Evolutionary conservation across 2,113 vertebrate species (phyloP).

Genomic region (Andinoacara biseriatus): DNA sequence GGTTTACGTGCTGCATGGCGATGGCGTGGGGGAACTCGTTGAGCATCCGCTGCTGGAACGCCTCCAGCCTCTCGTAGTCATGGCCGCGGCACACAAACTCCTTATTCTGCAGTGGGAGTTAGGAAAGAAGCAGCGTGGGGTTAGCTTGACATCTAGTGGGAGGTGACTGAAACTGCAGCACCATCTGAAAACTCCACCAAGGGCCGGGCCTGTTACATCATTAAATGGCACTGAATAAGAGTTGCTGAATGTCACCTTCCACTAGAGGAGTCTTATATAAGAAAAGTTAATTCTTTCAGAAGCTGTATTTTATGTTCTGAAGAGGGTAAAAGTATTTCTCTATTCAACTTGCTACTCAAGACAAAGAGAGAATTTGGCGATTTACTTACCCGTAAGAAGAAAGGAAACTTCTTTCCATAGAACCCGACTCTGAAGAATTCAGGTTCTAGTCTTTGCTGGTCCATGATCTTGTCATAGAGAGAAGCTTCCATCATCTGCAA

Average conservation of each 20-base stretch:
- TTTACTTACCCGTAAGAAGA: constrained; percentile 92
- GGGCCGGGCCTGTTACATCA: constrained; percentile 63
- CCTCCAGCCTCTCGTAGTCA: constrained; percentile 98
- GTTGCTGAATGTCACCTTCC: constrained; percentile 72
- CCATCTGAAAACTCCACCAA: constrained; percentile 23
- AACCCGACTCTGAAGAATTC: constrained; percentile 99
- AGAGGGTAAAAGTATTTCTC: neutral
- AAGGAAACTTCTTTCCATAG: constrained; percentile 98
- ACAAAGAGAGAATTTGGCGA: constrained; percentile 6
- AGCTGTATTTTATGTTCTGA: neutral
- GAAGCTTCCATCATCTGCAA: constrained; percentile 95
- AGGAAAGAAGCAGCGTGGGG: constrained; percentile 6
- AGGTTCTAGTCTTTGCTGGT: constrained; percentile 95
- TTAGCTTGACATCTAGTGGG: constrained; percentile 80
- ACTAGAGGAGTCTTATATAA: constrained; percentile 55
- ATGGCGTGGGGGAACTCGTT: constrained; percentile 98
- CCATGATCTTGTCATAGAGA: constrained; percentile 99
- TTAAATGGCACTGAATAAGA: constrained; percentile 49
- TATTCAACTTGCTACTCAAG: constrained; percentile 1
- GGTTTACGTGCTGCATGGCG: constrained; percentile 99
- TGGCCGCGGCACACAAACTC: constrained; percentile 99
- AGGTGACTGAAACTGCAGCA: constrained; percentile 8
- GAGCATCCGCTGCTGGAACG: constrained; percentile 98
- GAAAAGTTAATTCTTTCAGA: constrained; percentile 39
- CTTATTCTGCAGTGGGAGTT: constrained; percentile 87